Conservation (phyloP, 2,113 vertebrate species). For the Petromus typicus region DNA sequence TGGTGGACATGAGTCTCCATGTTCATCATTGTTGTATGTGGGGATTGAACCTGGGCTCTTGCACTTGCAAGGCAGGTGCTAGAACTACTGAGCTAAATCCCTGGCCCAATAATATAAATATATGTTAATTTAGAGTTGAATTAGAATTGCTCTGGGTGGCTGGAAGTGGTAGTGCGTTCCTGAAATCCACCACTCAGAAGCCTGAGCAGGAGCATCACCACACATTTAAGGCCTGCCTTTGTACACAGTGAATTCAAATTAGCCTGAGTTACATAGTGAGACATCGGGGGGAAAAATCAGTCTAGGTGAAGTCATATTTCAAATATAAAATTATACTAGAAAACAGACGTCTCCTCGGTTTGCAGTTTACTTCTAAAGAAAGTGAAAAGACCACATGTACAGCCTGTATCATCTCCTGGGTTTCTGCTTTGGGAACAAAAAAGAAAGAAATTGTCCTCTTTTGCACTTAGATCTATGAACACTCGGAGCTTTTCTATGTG, state of each 20-base stretch:
- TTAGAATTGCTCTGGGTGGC: neutral
- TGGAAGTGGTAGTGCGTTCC: neutral
- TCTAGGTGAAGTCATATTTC: neutral
- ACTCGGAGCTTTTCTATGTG: conserved; percentile 71
- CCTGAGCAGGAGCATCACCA: neutral
- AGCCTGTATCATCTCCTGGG: neutral
- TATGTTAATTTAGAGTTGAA: neutral
- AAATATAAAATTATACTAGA: conserved; percentile 3
- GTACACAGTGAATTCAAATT: neutral
- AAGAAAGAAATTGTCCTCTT: conserved; percentile 64
- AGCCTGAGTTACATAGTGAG: neutral
- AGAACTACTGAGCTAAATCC: too few species aligned
- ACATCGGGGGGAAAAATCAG: neutral
- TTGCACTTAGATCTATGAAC: conserved; percentile 63
- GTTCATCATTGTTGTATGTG: too few species aligned
- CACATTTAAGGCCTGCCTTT: neutral
- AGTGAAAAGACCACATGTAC: neutral
- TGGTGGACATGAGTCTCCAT: too few species aligned
- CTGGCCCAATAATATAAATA: neutral
- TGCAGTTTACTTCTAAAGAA: neutral
- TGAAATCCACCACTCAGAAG: neutral
- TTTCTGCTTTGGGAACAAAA: conserved; percentile 47
- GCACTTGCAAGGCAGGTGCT: too few species aligned
- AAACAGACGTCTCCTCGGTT: neutral
- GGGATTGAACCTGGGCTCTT: too few species aligned